phyloP scores from a whole-genome alignment of 2,888 invertebrate species.

The Trachelus iudaicus region DNA sequence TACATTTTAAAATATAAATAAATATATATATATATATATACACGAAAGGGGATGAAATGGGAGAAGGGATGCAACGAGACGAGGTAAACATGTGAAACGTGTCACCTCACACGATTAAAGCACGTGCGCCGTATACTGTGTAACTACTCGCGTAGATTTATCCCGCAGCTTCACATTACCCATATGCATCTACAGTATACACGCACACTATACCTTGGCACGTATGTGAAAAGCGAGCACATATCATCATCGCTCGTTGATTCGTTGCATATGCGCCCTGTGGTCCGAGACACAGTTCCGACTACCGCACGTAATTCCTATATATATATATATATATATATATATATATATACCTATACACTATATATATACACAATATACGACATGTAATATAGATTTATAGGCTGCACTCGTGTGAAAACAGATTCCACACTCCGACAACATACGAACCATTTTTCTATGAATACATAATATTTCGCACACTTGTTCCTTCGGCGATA shows the following conservation, averaged over 20 bases:
- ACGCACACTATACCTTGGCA: not conserved
- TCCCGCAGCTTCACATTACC: not conserved
- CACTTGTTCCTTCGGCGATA: not conserved
- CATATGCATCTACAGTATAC: not conserved
- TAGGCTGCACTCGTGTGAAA: not conserved
- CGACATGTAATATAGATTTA: not conserved
- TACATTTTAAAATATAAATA: not conserved
- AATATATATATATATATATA: not conserved
- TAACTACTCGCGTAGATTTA: not conserved
- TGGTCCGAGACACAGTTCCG: not conserved
- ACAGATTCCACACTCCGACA: not conserved
- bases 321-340: not conserved
- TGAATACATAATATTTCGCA: not conserved
- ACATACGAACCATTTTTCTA: not conserved
- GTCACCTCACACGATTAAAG: slow-evolving; percentile 36
- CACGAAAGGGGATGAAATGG: slow-evolving; percentile 5
- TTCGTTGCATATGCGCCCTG: not conserved
- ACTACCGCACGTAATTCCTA: not conserved
- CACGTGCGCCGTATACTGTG: slow-evolving; percentile 25
- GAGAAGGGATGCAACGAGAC: slow-evolving; percentile 17
- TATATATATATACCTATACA: too few relatives aligned
- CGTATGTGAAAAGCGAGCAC: not conserved
- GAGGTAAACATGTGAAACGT: slow-evolving; percentile 39
- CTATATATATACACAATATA: not conserved
- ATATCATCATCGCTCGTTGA: not conserved